Percentiles rank a stretch among this genome's conserved stretches.
Evolutionary conservation across 53 echinoderm and acorn worm genomes (phyloP).

Genomic region (Temnopleurus reevesii): DNA sequence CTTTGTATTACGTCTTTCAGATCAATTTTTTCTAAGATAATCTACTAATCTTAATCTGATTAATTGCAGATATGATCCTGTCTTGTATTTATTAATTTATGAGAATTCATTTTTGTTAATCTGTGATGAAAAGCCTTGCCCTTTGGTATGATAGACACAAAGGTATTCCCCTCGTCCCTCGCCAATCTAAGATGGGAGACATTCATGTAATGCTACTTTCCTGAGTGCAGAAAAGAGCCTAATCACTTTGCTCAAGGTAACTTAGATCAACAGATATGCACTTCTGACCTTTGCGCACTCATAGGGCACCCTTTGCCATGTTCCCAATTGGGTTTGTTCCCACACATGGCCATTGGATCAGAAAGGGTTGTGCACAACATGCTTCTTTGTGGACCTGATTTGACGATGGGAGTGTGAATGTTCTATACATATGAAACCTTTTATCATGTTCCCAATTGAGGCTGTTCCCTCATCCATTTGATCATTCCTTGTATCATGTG

Average conservation of each 20-base stretch:
- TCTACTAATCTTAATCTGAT: no score
- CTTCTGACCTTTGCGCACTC: not conserved
- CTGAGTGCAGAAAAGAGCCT: constrained; percentile 31
- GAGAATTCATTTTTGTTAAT: no score
- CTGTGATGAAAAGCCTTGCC: no score
- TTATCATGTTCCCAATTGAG: constrained; percentile 4
- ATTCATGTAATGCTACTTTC: not conserved
- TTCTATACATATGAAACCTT: not conserved
- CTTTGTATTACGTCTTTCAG: no score
- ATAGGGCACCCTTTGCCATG: constrained; percentile 1
- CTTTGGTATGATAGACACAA: no score
- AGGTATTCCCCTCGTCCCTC: not conserved
- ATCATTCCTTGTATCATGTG: not conserved
- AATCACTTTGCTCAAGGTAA: constrained; percentile 10
- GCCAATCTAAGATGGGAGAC: not conserved
- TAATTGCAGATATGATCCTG: no score
- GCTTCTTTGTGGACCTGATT: not conserved
- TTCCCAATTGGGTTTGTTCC: not conserved
- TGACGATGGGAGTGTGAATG: not conserved
- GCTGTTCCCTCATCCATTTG: not conserved
- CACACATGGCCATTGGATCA: not conserved
- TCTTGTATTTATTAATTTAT: no score
- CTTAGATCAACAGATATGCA: constrained; percentile 22
- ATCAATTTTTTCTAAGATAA: no score
- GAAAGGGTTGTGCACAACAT: constrained; percentile 16